Conservation (phyloP, 2,797 vertebrate species). For the Chiroxiphia lanceolata region DNA sequence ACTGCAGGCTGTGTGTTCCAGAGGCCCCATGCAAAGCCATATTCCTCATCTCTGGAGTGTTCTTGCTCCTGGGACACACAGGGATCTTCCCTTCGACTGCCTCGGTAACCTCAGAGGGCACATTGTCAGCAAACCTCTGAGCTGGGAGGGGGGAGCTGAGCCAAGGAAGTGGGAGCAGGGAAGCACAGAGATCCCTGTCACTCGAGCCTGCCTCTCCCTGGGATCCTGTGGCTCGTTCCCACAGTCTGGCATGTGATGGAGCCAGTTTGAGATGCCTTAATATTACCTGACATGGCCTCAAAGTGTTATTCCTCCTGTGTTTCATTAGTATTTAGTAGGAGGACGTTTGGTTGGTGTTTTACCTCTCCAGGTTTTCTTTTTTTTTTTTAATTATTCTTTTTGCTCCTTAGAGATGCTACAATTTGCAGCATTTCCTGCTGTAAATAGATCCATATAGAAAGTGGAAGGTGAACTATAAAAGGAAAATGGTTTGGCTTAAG, state of each 20-base stretch:
- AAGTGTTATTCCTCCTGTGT: not conserved
- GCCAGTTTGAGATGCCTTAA: not conserved
- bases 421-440: slow-evolving; percentile 17
- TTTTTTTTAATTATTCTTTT: not conserved
- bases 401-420: not conserved
- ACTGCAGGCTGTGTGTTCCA: slow-evolving; percentile 31
- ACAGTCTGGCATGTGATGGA: not conserved
- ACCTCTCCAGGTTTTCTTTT: not conserved
- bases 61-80: not conserved
- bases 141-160: not conserved
- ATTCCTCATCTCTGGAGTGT: not conserved
- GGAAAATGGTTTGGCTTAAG: slow-evolving; percentile 20
- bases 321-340: not conserved
- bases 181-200: not conserved
- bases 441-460: slow-evolving; percentile 35
- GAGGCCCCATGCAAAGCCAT: not conserved
- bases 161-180: not conserved
- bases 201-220: not conserved
- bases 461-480: slow-evolving; percentile 60
- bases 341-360: not conserved
- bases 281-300: not conserved
- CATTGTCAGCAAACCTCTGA: not conserved
- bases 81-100: not conserved
- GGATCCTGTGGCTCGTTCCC: not conserved
- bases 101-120: not conserved